phyloP scores from a whole-genome alignment of 2,888 invertebrate genomes.

The Mactromeris polynyma region DNA sequence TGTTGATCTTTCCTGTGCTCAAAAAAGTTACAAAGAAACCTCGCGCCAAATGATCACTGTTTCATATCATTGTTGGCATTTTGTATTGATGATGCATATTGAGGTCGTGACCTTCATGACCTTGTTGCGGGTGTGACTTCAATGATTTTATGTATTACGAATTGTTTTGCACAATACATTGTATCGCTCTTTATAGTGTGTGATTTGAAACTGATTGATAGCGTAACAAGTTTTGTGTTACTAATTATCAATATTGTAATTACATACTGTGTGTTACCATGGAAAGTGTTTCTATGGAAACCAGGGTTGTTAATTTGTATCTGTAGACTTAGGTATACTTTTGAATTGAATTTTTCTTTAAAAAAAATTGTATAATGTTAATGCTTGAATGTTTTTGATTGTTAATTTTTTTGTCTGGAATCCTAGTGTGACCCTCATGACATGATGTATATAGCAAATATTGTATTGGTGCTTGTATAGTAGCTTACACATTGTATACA shows the following conservation, averaged over 20 bases:
- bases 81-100: neutral
- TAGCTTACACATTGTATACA: constrained; percentile 34
- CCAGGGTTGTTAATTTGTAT: constrained; percentile 62
- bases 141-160: constrained; percentile 19
- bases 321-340: constrained; percentile 48
- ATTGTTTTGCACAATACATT: constrained; percentile 39
- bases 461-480: constrained; percentile 65
- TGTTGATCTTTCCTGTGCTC: constrained; percentile 40
- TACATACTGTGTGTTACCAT: constrained; percentile 36
- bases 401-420: constrained; percentile 42
- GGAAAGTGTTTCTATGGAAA: constrained; percentile 50
- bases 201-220: constrained; percentile 32
- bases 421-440: constrained; percentile 52
- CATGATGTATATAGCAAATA: constrained; percentile 57
- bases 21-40: constrained; percentile 42
- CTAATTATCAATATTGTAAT: constrained; percentile 36
- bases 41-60: constrained; percentile 10
- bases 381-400: constrained; percentile 57
- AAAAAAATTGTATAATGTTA: constrained; percentile 43
- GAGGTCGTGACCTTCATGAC: neutral
- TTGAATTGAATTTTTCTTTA: constrained; percentile 45
- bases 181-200: constrained; percentile 29
- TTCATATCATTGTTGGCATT: constrained; percentile 30
- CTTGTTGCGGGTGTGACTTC: constrained; percentile 22
- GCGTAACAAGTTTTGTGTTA: constrained; percentile 20